These are phyloP conservation scores for Prenolepis imparis DNA, from an alignment of 2,888 invertebrate species.

Conservation along the genomic window DNA sequence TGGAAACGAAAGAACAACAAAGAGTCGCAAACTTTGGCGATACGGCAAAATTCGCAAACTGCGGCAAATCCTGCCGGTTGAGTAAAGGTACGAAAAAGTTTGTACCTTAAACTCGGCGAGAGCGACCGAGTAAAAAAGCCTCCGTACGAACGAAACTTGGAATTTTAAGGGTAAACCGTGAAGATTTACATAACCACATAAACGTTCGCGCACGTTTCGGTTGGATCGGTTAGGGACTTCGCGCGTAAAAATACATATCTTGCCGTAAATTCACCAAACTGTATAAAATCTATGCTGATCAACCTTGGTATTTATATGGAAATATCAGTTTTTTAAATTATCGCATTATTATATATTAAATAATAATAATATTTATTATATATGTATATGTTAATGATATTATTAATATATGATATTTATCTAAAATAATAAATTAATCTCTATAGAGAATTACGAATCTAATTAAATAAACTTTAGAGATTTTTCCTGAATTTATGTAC, in stretches of 20 bases:
- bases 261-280: neutral
- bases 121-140: slow-evolving; percentile 38
- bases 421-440: neutral
- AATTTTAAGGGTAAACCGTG: slow-evolving; percentile 50
- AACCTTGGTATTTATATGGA: neutral
- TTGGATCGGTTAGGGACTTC: slow-evolving; percentile 15
- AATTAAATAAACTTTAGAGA: slow-evolving; percentile 16
- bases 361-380: neutral
- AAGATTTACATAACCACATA: slow-evolving; percentile 49
- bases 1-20: slow-evolving; percentile 47
- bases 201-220: slow-evolving; percentile 44
- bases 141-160: slow-evolving; percentile 40
- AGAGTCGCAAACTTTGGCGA: slow-evolving; percentile 47
- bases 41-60: slow-evolving; percentile 50
- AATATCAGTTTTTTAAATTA: neutral
- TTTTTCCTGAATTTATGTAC: neutral
- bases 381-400: too few relatives aligned
- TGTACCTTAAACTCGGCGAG: slow-evolving; percentile 43
- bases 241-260: slow-evolving; percentile 31
- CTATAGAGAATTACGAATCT: neutral
- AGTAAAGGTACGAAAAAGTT: slow-evolving; percentile 49
- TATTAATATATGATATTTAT: neutral
- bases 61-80: slow-evolving; percentile 45
- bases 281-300: slow-evolving; percentile 7
- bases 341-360: neutral